Percentiles rank a stretch among this genome's conserved stretches.
phyloP scores from a whole-genome alignment of 2,888 invertebrate species.

The Thymelicus lineola region DNA sequence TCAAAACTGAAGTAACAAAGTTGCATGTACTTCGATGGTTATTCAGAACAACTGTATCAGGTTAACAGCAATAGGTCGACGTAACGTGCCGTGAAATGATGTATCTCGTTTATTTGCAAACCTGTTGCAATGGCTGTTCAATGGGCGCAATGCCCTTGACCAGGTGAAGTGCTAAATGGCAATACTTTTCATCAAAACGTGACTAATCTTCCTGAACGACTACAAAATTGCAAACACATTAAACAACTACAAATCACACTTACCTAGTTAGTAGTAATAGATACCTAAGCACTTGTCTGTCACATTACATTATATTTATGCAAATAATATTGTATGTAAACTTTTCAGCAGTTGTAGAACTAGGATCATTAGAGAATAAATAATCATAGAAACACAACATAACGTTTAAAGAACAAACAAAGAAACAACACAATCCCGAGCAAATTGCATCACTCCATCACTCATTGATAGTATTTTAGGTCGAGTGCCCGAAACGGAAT shows the following conservation, averaged over 20 bases:
- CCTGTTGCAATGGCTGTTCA: slow-evolving; percentile 16
- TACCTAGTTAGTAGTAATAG: background rate
- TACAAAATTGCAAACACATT: background rate
- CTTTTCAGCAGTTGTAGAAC: no score
- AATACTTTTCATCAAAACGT: slow-evolving; percentile 12
- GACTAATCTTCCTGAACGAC: background rate
- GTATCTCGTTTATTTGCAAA: slow-evolving; percentile 27
- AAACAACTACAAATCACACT: background rate
- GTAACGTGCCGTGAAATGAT: slow-evolving; percentile 32
- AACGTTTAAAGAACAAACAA: slow-evolving; percentile 14
- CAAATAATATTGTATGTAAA: no score
- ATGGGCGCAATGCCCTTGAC: background rate
- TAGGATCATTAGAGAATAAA: no score
- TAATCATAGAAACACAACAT: background rate
- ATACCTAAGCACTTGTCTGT: background rate
- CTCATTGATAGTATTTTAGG: slow-evolving; percentile 20
- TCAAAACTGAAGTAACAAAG: background rate
- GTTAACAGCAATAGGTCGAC: slow-evolving; percentile 44
- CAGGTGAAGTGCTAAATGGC: background rate
- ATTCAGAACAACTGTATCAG: slow-evolving; percentile 38
- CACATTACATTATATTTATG: background rate
- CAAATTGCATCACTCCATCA: slow-evolving; percentile 32
- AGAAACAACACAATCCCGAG: slow-evolving; percentile 8
- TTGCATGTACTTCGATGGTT: background rate
- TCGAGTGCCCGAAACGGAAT: slow-evolving; percentile 17